These are phyloP conservation scores for Apeltes quadracus DNA, from an alignment of 2,113 vertebrate genomes.

Conservation along the genomic window DNA sequence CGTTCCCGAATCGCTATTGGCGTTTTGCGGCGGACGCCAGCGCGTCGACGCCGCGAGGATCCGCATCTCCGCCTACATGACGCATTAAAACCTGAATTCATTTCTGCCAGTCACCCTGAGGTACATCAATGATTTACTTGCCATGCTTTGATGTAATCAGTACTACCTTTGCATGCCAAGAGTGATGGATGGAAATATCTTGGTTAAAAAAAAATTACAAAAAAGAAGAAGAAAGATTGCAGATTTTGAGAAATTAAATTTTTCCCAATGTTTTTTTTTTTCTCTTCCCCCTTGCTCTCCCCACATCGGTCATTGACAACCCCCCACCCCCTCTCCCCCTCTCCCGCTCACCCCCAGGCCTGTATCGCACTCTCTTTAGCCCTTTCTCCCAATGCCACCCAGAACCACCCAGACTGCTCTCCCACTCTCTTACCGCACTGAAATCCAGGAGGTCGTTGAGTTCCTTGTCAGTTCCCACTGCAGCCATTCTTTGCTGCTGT, in stretches of 20 bases:
- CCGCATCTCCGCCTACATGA: slow-evolving; percentile 28
- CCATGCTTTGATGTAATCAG: slow-evolving; percentile 32
- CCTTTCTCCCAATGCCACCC: slow-evolving; percentile 60
- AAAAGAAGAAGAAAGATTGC: background rate
- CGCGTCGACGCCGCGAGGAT: slow-evolving; percentile 5
- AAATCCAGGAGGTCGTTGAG: slow-evolving; percentile 99
- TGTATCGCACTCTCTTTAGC: slow-evolving; percentile 48
- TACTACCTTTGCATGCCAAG: slow-evolving; percentile 21
- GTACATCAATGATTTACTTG: slow-evolving; percentile 31
- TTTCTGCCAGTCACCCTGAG: slow-evolving; percentile 50
- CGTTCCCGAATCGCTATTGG: slow-evolving; percentile 24
- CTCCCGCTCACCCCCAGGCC: slow-evolving; percentile 43
- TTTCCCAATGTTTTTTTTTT: background rate
- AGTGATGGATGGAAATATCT: slow-evolving; percentile 47
- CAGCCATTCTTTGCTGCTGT: slow-evolving; percentile 98
- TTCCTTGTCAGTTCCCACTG: slow-evolving; percentile 98
- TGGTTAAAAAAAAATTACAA: slow-evolving; percentile 14
- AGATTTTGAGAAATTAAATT: slow-evolving; percentile 14
- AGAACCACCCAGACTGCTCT: slow-evolving; percentile 67
- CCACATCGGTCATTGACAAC: slow-evolving; percentile 32
- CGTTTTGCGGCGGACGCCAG: slow-evolving; percentile 20
- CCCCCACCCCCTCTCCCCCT: slow-evolving; percentile 38
- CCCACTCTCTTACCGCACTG: slow-evolving; percentile 93
- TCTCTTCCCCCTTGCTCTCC: background rate
- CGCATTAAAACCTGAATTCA: slow-evolving; percentile 32